These are phyloP conservation scores for Anarsia innoxiella DNA, from an alignment of 2,888 invertebrate genomes.

Conservation along the genomic window DNA sequence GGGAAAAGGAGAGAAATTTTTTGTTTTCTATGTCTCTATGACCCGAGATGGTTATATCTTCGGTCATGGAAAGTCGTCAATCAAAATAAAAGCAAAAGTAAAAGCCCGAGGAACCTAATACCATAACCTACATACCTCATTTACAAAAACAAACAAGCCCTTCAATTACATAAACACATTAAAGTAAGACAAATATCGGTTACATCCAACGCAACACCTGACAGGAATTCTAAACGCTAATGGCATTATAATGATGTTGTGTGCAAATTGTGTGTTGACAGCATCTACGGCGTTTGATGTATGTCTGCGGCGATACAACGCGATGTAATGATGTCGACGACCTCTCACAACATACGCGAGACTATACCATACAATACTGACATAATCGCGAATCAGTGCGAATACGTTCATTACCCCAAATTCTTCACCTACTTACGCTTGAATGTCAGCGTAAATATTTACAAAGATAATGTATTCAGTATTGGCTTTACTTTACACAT, in stretches of 20 bases:
- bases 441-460: slow-evolving; percentile 11
- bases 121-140: no score
- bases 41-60: no score
- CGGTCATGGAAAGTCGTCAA: no score
- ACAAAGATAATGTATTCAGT: no score
- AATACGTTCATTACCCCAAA: slow-evolving; percentile 34
- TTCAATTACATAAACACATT: slow-evolving; percentile 6
- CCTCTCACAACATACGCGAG: slow-evolving; percentile 15
- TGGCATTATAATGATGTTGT: slow-evolving; percentile 27
- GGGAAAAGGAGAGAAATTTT: no score
- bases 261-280: slow-evolving; percentile 32
- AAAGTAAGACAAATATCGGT: slow-evolving; percentile 6
- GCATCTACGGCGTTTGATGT: slow-evolving; percentile 22
- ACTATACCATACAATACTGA: slow-evolving; percentile 19
- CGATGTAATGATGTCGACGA: slow-evolving; percentile 23
- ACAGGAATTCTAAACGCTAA: slow-evolving; percentile 12
- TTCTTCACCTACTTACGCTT: slow-evolving; percentile 26
- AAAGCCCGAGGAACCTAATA: no score
- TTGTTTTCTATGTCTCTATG: no score
- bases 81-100: no score
- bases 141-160: not conserved
- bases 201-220: slow-evolving; percentile 1
- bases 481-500: no score
- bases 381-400: slow-evolving; percentile 32
- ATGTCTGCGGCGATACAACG: slow-evolving; percentile 19